Evolutionary conservation across 2,113 vertebrate species (phyloP).

Genomic region (Thinocorus orbignyianus): DNA sequence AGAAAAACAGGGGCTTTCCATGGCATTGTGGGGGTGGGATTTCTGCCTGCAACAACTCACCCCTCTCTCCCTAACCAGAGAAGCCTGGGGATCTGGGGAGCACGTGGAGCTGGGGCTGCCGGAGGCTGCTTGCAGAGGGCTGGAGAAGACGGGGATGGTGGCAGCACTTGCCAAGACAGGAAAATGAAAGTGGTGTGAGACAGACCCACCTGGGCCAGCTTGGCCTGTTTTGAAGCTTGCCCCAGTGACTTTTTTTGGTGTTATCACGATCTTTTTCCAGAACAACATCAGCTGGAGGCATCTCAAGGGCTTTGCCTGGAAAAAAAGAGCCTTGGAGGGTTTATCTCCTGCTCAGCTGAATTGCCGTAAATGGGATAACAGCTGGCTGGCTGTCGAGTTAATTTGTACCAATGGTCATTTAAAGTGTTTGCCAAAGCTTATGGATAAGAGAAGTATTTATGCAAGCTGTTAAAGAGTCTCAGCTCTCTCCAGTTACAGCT

Average conservation of each 20-base stretch:
- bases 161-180: not conserved
- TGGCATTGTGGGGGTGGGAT: not conserved
- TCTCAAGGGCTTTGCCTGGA: slow-evolving; percentile 2
- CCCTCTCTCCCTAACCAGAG: not conserved
- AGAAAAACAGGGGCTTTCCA: not conserved
- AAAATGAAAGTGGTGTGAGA: not conserved
- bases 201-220: not conserved
- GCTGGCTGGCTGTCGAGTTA: not conserved
- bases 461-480: not conserved
- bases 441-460: slow-evolving; percentile 42
- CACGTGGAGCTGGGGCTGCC: not conserved
- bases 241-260: not conserved
- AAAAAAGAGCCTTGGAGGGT: not conserved
- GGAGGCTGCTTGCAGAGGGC: fast-evolving
- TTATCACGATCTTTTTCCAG: not conserved
- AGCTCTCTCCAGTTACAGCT: not conserved
- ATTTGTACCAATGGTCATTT: slow-evolving; percentile 42
- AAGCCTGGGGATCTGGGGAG: not conserved
- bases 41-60: not conserved
- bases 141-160: fast-evolving
- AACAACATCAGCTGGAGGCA: not conserved
- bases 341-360: not conserved
- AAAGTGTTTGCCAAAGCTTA: slow-evolving; percentile 47
- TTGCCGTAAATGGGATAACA: slow-evolving; percentile 22
- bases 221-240: not conserved